Conservation (phyloP, 2,888 invertebrate species). For the Epicampocera succincta region DNA sequence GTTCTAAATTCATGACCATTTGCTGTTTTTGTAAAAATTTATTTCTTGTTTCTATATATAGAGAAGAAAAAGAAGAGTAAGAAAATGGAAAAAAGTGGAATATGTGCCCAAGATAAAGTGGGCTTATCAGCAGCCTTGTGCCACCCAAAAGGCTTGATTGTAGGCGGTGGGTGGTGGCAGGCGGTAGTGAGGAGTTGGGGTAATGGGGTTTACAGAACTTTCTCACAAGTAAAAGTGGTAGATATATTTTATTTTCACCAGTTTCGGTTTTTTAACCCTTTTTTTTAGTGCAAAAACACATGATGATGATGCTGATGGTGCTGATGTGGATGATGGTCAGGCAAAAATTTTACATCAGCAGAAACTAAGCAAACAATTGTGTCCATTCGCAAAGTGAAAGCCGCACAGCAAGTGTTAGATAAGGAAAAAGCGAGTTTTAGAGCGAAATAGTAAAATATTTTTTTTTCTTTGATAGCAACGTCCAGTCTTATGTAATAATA, state of each 20-base stretch:
- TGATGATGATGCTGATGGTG: neutral
- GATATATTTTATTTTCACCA: conserved; percentile 57
- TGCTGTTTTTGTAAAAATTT: conserved; percentile 8
- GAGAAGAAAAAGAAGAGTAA: neutral
- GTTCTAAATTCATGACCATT: conserved; percentile 68
- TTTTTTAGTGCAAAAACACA: conserved; percentile 46
- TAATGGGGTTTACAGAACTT: conserved; percentile 1
- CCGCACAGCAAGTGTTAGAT: neutral
- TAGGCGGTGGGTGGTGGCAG: neutral
- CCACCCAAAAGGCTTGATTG: conserved; percentile 13
- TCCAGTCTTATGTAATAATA: conserved; percentile 64
- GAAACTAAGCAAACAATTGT: conserved; percentile 46
- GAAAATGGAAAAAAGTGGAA: conserved; percentile 30
- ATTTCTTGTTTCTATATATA: conserved; percentile 13
- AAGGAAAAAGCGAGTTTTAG: conserved; percentile 7
- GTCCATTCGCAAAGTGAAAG: conserved; percentile 39
- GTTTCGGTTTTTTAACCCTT: conserved; percentile 61
- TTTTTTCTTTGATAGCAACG: conserved; percentile 1
- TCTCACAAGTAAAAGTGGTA: conserved; percentile 59
- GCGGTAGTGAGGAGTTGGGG: neutral
- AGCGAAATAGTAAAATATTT: conserved; percentile 29
- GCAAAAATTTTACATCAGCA: conserved; percentile 29
- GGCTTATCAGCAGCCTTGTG: conserved; percentile 67
- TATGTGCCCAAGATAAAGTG: conserved; percentile 68
- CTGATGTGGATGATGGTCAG: conserved; percentile 72